phyloP scores from a whole-genome alignment of 2,113 vertebrate genomes.

The Peucedramus taeniatus region DNA sequence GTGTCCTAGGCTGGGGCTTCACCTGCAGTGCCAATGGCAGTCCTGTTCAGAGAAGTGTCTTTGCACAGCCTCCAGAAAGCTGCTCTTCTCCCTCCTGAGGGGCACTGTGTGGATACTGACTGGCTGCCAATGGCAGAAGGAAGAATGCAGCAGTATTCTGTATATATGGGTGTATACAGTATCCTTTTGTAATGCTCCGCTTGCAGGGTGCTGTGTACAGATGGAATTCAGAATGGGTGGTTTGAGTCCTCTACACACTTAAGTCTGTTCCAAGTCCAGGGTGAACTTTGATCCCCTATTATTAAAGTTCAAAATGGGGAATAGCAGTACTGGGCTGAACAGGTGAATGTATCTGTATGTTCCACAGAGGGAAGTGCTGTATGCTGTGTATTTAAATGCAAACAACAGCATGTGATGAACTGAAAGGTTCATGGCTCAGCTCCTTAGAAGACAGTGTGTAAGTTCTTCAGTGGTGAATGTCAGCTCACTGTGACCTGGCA shows the following conservation, averaged over 20 bases:
- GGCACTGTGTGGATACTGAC: neutral
- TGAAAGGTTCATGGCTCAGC: neutral
- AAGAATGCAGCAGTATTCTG: too few species aligned
- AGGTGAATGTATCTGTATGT: neutral
- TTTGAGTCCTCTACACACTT: neutral
- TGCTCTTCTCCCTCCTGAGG: neutral
- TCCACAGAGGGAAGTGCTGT: neutral
- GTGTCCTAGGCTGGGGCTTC: neutral
- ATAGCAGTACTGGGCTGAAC: neutral
- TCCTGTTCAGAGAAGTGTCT: neutral
- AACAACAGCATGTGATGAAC: neutral
- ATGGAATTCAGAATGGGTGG: neutral
- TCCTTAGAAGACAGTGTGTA: neutral
- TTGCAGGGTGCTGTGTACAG: neutral
- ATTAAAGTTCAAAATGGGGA: neutral
- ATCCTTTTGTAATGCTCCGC: neutral
- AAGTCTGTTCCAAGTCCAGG: neutral
- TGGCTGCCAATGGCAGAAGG: neutral
- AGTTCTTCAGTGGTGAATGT: neutral
- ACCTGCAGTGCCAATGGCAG: neutral
- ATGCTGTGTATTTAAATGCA: neutral
- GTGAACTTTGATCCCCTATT: neutral
- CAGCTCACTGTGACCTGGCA: neutral
- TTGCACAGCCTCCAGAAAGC: neutral
- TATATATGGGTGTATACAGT: rapidly evolving